These are phyloP conservation scores for Orthonychiurus folsomi DNA, from an alignment of 2,888 invertebrate species.

Conservation along the genomic window DNA sequence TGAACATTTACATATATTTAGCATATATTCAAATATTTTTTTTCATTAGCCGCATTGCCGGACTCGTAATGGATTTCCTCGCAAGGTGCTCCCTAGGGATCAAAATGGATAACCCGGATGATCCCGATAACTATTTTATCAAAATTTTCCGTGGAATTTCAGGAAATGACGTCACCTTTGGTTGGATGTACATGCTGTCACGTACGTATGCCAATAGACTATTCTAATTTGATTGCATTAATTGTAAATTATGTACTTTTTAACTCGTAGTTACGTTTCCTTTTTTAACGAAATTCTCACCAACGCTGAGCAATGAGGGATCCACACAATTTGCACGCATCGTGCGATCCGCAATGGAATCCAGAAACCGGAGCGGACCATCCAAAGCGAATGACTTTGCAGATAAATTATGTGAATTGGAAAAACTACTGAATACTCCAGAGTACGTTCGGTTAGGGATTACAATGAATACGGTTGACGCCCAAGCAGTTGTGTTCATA, in stretches of 20 bases:
- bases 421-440: slow-evolving; percentile 23
- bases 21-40: slow-evolving; percentile 10
- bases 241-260: slow-evolving; percentile 3
- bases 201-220: slow-evolving; percentile 21
- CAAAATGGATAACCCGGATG: slow-evolving; percentile 24
- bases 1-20: slow-evolving; percentile 7
- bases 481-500: slow-evolving; percentile 34
- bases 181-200: slow-evolving; percentile 28
- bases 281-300: slow-evolving; percentile 24
- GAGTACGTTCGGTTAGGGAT: slow-evolving; percentile 23
- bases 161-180: slow-evolving; percentile 23
- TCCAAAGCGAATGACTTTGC: slow-evolving; percentile 23
- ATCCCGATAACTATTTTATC: slow-evolving; percentile 34
- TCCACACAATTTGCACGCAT: slow-evolving; percentile 23
- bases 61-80: slow-evolving; percentile 35
- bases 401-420: slow-evolving; percentile 13
- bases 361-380: slow-evolving; percentile 14
- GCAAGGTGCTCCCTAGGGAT: slow-evolving; percentile 29
- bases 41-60: slow-evolving; percentile 23
- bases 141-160: slow-evolving; percentile 25
- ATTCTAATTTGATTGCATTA: not conserved
- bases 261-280: slow-evolving; percentile 28
- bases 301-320: slow-evolving; percentile 22
- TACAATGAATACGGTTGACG: slow-evolving; percentile 24
- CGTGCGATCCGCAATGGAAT: slow-evolving; percentile 22